Evolutionary conservation across 2,888 invertebrate species (phyloP).

Genomic region (Oscheius sp.): DNA sequence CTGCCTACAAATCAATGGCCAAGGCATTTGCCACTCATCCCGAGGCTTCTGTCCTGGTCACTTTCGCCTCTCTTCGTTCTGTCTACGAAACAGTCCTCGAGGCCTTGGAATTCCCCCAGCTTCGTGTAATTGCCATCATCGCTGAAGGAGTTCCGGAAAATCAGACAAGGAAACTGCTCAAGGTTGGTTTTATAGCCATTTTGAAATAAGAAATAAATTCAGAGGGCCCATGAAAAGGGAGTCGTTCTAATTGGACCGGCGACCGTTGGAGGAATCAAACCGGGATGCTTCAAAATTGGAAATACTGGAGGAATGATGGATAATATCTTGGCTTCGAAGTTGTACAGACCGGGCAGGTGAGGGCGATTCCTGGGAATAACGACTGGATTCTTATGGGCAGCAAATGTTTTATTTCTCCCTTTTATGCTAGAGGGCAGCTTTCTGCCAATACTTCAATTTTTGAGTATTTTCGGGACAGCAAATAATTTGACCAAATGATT

Average conservation of each 20-base stretch:
- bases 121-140: slow-evolving; percentile 92
- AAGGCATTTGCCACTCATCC: slow-evolving; percentile 94
- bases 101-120: slow-evolving; percentile 88
- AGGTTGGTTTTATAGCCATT: slow-evolving; percentile 48
- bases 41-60: slow-evolving; percentile 91
- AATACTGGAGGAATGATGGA: slow-evolving; percentile 99
- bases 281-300: slow-evolving; percentile 95
- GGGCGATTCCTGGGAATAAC: no score
- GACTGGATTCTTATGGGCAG: background rate
- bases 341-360: slow-evolving; percentile 88
- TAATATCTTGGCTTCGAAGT: slow-evolving; percentile 94
- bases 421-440: no score
- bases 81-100: slow-evolving; percentile 96
- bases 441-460: background rate
- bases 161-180: slow-evolving; percentile 91
- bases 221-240: slow-evolving; percentile 80
- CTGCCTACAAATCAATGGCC: slow-evolving; percentile 94
- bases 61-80: slow-evolving; percentile 95
- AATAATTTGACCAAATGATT: no score
- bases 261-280: slow-evolving; percentile 91
- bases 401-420: background rate
- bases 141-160: slow-evolving; percentile 99
- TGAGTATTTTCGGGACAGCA: no score
- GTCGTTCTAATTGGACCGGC: slow-evolving; percentile 85
- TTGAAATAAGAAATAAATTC: slow-evolving; percentile 15